Evolutionary conservation across 2,888 invertebrate species (phyloP).

Genomic region (Limenitis camilla): DNA sequence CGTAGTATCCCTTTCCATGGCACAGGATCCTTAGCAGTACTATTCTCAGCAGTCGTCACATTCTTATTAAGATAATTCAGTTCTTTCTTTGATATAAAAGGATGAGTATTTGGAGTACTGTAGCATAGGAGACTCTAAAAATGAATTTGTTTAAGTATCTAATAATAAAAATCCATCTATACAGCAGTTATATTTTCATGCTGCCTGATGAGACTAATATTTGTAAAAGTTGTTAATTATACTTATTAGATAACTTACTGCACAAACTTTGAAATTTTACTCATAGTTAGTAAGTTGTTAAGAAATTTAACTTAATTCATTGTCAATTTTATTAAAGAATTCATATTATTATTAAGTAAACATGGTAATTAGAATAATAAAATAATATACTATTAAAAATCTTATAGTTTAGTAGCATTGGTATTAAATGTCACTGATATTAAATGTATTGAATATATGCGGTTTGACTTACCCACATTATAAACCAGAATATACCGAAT

Average conservation of each 20-base stretch:
- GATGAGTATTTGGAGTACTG: conserved; percentile 69
- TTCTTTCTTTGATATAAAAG: conserved; percentile 72
- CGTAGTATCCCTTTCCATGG: conserved; percentile 82
- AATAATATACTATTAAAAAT: neutral
- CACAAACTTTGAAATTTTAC: too few species aligned
- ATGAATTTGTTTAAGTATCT: conserved; percentile 3
- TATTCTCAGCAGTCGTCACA: conserved; percentile 67
- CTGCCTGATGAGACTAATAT: too few species aligned
- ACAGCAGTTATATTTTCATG: too few species aligned
- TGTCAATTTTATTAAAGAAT: too few species aligned
- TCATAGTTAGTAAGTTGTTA: too few species aligned
- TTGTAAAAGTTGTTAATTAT: too few species aligned
- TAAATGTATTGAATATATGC: neutral
- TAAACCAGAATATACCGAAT: conserved; percentile 71
- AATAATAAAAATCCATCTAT: too few species aligned
- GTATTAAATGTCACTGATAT: neutral
- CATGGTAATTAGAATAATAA: neutral
- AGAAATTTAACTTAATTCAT: too few species aligned
- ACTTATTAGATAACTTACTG: too few species aligned
- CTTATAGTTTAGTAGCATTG: too few species aligned
- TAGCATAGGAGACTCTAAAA: conserved; percentile 66
- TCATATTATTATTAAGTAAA: too few species aligned
- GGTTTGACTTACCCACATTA: conserved; percentile 56
- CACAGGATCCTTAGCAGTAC: conserved; percentile 69
- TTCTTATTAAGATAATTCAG: conserved; percentile 69